Evolutionary conservation across 2,888 invertebrate genomes (phyloP).

Genomic region (Macrostomum cliftonense): DNA sequence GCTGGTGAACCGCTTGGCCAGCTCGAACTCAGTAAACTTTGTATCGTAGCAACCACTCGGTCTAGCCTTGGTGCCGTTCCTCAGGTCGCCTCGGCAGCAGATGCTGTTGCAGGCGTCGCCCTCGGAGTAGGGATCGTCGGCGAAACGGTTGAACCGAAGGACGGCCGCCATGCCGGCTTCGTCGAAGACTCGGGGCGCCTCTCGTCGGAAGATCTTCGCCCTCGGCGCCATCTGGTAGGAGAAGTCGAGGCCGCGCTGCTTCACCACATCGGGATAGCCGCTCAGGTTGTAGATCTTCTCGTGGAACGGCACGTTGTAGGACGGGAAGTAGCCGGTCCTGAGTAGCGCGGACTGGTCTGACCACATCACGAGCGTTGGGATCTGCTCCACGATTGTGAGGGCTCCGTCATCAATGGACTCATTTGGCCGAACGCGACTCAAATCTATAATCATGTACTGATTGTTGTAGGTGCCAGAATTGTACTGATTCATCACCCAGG

Average conservation of each 20-base stretch:
- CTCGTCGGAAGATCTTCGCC: slow-evolving; percentile 34
- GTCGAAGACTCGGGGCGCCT: slow-evolving; percentile 13
- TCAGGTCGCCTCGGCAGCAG: slow-evolving; percentile 30
- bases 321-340: slow-evolving; percentile 29
- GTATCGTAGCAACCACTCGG: slow-evolving; percentile 32
- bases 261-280: slow-evolving; percentile 27
- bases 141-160: no score
- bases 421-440: slow-evolving; percentile 22
- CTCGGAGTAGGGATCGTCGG: slow-evolving; percentile 26
- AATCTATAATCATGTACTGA: slow-evolving; percentile 35
- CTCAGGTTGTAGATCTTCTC: slow-evolving; percentile 28
- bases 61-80: slow-evolving; percentile 11
- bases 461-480: slow-evolving; percentile 37
- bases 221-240: slow-evolving; percentile 32
- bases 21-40: slow-evolving; percentile 24
- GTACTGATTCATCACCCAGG: slow-evolving; percentile 17
- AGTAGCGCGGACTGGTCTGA: slow-evolving; percentile 20
- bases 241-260: slow-evolving; percentile 21
- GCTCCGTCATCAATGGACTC: slow-evolving; percentile 21
- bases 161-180: no score
- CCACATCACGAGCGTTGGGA: slow-evolving; percentile 25
- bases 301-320: slow-evolving; percentile 34
- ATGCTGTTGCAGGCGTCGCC: slow-evolving; percentile 25
- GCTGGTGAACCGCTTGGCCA: slow-evolving; percentile 21
- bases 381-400: slow-evolving; percentile 33